These are phyloP conservation scores for Creontiades dilutus DNA, from an alignment of 2,888 invertebrate species.

Conservation along the genomic window DNA sequence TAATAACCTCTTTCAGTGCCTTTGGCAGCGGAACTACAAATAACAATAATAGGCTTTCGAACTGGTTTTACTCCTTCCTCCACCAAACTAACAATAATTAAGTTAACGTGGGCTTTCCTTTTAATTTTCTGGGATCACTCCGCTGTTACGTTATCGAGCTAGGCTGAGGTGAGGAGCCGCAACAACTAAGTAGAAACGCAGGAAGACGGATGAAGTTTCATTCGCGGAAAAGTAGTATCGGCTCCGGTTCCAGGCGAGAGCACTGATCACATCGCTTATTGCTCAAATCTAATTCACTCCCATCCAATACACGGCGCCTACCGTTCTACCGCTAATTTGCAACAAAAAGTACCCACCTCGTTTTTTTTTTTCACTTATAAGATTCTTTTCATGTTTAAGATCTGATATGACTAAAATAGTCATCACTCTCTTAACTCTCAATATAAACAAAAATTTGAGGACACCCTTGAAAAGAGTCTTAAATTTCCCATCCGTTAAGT, in stretches of 20 bases:
- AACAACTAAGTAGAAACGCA: not conserved
- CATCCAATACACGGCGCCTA: not conserved
- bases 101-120: constrained; percentile 7
- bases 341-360: no score
- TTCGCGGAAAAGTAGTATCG: not conserved
- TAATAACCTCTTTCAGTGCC: no score
- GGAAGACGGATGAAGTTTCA: not conserved
- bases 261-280: not conserved
- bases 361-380: no score
- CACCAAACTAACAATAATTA: constrained; percentile 5
- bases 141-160: constrained; percentile 13
- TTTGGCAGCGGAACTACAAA: no score
- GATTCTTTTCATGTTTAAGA: no score
- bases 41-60: no score
- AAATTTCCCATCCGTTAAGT: no score
- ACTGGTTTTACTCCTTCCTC: not conserved
- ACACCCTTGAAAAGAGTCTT: no score
- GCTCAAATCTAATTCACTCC: not conserved
- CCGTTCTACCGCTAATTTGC: no score
- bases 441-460: no score
- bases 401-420: no score
- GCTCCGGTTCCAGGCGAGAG: not conserved
- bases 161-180: not conserved
- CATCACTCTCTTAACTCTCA: no score
- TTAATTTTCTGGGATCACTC: not conserved